These are phyloP conservation scores for Orestias chungarensis DNA, from an alignment of 2,797 vertebrate species.

Conservation along the genomic window DNA sequence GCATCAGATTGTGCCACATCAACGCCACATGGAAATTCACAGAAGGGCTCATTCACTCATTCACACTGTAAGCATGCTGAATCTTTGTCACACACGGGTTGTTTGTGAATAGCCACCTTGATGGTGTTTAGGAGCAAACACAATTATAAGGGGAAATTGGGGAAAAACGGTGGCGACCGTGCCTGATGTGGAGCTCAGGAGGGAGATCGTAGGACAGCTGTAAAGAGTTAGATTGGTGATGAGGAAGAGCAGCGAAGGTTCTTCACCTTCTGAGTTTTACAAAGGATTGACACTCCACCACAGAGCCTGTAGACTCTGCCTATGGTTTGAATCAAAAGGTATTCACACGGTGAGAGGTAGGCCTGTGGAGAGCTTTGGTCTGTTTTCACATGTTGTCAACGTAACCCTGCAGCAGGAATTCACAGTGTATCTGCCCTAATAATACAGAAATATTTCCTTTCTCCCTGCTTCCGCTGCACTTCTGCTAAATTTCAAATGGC, in stretches of 20 bases:
- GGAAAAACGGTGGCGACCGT: conserved; percentile 20
- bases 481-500: not conserved
- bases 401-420: conserved; percentile 29
- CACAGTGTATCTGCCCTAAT: conserved; percentile 5
- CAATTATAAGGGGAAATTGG: conserved; percentile 52
- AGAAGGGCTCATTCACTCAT: conserved; percentile 14
- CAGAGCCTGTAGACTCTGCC: conserved; percentile 22
- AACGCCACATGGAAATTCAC: conserved; percentile 6
- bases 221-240: conserved; percentile 60
- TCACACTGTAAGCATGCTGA: conserved; percentile 17
- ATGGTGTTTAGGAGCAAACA: conserved; percentile 57
- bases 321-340: conserved; percentile 25
- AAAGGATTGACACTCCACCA: conserved; percentile 25
- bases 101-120: conserved; percentile 53
- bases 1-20: conserved; percentile 24
- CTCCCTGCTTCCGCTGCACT: conserved; percentile 5
- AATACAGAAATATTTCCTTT: conserved; percentile 12
- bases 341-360: conserved; percentile 30
- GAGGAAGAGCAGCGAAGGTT: conserved; percentile 32
- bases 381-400: conserved; percentile 37
- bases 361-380: conserved; percentile 20
- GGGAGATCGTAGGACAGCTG: conserved; percentile 74
- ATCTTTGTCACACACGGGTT: conserved; percentile 29
- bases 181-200: conserved; percentile 50
- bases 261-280: conserved; percentile 40